Evolutionary conservation across 2,113 vertebrate species (phyloP).

Genomic region (Abramis brama): DNA sequence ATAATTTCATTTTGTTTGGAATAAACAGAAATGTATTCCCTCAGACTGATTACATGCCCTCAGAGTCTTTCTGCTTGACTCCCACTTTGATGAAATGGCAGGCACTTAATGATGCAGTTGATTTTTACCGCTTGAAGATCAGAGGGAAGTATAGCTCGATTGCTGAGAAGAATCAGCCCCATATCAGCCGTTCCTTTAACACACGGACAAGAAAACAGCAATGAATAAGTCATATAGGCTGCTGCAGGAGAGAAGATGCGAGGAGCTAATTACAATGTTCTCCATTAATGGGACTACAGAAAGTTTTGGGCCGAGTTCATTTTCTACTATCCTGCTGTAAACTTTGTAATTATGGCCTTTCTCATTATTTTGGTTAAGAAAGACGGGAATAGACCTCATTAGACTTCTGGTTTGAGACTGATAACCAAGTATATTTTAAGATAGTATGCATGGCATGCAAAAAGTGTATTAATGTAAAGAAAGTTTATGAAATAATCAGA

Average conservation of each 20-base stretch:
- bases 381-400: conserved; percentile 47
- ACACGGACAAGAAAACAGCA: conserved; percentile 69
- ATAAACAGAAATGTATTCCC: conserved; percentile 72
- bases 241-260: conserved; percentile 64
- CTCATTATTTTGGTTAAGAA: conserved; percentile 71
- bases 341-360: conserved; percentile 73
- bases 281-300: conserved; percentile 73
- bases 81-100: conserved; percentile 73
- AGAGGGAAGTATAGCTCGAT: conserved; percentile 56
- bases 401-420: not conserved
- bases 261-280: conserved; percentile 77
- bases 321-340: conserved; percentile 67
- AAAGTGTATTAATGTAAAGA: not conserved
- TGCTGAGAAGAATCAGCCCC: conserved; percentile 51
- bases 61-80: conserved; percentile 68
- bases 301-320: conserved; percentile 69
- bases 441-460: not conserved
- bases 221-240: conserved; percentile 75
- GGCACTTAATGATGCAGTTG: conserved; percentile 71
- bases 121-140: conserved; percentile 70
- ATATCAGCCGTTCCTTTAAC: conserved; percentile 43
- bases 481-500: not conserved
- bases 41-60: conserved; percentile 71
- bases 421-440: not conserved
- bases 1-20: conserved; percentile 76